phyloP scores from a whole-genome alignment of 2,113 vertebrate species.

The Chlamydotis undulata region DNA sequence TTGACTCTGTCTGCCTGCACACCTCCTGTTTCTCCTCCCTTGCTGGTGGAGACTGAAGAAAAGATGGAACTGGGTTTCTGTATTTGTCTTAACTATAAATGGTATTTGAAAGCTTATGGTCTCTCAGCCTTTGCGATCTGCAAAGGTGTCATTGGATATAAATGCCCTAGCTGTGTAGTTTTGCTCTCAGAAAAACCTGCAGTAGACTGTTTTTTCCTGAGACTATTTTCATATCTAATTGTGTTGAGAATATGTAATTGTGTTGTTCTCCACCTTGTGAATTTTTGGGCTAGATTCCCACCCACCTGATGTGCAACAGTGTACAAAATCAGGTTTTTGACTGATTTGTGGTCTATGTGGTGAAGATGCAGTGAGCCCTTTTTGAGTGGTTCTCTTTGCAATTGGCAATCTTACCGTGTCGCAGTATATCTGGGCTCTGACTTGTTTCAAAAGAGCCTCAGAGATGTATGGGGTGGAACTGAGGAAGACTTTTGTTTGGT shows the following conservation, averaged over 20 bases:
- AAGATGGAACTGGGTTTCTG: neutral
- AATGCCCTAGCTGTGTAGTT: neutral
- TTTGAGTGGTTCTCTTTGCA: neutral
- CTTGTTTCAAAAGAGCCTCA: neutral
- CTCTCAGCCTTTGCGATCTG: neutral
- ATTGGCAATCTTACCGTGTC: neutral
- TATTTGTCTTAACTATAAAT: neutral
- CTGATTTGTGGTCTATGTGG: neutral
- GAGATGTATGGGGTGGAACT: neutral
- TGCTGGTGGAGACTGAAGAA: neutral
- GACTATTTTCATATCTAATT: neutral
- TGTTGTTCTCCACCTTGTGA: neutral
- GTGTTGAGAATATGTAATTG: neutral
- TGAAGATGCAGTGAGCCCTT: neutral
- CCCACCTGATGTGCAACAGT: neutral
- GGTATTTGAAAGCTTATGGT: neutral
- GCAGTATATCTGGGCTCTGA: neutral
- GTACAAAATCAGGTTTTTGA: neutral
- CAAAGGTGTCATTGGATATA: neutral
- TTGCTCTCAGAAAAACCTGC: neutral
- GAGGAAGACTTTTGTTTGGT: conserved; percentile 14
- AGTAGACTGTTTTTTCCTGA: neutral
- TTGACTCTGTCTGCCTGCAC: neutral
- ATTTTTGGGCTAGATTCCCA: neutral
- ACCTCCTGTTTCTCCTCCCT: neutral